These are phyloP conservation scores for Stomatorhinus ivindoensis DNA, from an alignment of 2,113 vertebrate species.

Conservation along the genomic window DNA sequence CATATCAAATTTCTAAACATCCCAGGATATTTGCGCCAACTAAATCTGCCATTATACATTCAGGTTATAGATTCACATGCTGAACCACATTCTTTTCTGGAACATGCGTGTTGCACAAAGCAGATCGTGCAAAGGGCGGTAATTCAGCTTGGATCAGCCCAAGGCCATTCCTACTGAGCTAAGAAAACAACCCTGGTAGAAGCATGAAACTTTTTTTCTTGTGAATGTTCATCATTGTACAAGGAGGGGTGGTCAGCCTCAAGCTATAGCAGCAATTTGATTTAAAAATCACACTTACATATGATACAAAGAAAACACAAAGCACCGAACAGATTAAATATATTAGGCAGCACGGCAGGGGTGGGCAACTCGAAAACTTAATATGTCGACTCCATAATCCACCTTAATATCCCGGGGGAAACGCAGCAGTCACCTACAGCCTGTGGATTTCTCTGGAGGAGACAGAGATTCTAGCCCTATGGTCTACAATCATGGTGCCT, in stretches of 20 bases:
- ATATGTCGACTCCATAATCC: constrained; percentile 7
- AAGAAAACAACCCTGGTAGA: not conserved
- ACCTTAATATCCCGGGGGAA: not conserved
- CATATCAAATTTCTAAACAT: not conserved
- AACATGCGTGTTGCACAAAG: not conserved
- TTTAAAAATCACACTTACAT: constrained; percentile 32
- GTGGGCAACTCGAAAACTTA: not conserved
- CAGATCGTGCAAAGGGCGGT: not conserved
- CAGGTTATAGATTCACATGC: not conserved
- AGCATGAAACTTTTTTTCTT: not conserved
- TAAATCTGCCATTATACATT: not conserved
- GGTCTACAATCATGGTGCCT: not conserved
- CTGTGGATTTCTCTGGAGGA: not conserved
- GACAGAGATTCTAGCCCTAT: not conserved
- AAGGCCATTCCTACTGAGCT: not conserved
- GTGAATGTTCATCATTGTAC: not conserved
- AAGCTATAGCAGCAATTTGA: not conserved
- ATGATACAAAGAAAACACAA: constrained; percentile 20
- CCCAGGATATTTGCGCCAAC: not conserved
- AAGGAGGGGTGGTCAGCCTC: not conserved
- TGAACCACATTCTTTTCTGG: not conserved
- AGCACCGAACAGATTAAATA: constrained; percentile 23
- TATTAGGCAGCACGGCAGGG: constrained; percentile 11
- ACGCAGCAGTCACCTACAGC: not conserved
- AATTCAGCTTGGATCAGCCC: not conserved